Conservation (phyloP, 2,888 invertebrate genomes). For the Abrostola tripartita region DNA sequence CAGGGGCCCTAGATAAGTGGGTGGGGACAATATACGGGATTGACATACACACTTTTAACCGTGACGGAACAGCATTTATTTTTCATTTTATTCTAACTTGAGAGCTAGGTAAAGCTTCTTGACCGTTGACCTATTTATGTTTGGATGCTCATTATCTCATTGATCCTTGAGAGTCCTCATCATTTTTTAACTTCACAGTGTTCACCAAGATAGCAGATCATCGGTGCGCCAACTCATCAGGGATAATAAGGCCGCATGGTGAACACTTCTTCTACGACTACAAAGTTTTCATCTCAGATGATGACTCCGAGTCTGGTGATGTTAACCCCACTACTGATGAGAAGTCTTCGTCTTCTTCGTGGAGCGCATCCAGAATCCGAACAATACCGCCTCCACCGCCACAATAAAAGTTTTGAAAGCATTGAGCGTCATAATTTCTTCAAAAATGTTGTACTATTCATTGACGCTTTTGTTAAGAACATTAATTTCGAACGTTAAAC, state of each 20-base stretch:
- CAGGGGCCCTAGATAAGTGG: no score
- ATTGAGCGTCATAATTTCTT: not conserved
- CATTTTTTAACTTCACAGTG: slow-evolving; percentile 53
- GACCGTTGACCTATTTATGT: not conserved
- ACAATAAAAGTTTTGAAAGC: not conserved
- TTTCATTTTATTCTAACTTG: not conserved
- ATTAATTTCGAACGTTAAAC: not conserved
- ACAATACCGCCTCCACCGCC: slow-evolving; percentile 15
- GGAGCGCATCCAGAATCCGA: slow-evolving; percentile 3
- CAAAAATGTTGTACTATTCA: not conserved
- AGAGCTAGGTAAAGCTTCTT: not conserved
- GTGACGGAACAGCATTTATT: not conserved
- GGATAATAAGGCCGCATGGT: slow-evolving; percentile 53
- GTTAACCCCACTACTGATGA: not conserved
- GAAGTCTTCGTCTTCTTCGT: slow-evolving; percentile 1
- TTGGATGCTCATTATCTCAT: not conserved
- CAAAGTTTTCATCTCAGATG: slow-evolving; percentile 59
- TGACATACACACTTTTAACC: no score
- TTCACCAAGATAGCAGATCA: slow-evolving; percentile 66
- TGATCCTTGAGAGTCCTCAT: not conserved
- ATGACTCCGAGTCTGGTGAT: slow-evolving; percentile 22
- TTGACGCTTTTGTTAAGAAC: not conserved
- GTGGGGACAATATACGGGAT: no score
- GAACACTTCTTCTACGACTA: slow-evolving; percentile 83
- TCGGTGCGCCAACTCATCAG: slow-evolving; percentile 67